phyloP scores from a whole-genome alignment of 1,140 invertebrate species.

The Neodiprion virginianus region DNA sequence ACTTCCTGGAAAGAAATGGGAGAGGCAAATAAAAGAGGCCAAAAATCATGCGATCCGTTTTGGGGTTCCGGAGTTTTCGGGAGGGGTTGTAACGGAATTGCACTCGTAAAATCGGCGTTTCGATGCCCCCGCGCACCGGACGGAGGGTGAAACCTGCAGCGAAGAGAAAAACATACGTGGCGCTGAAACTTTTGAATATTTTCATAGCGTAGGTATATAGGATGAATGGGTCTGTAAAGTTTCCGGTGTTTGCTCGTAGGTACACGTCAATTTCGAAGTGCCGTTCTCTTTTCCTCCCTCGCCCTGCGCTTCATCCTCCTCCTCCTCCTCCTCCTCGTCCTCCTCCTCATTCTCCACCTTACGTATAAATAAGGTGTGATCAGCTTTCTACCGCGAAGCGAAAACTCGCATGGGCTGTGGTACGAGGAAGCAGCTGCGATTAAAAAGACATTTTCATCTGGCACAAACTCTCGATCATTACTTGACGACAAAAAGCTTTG shows the following conservation, averaged over 20 bases:
- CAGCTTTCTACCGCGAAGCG: neutral
- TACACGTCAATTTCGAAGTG: constrained; percentile 21
- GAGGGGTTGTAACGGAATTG: neutral
- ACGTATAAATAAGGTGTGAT: neutral
- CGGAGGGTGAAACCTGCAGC: neutral
- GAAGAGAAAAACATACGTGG: constrained; percentile 24
- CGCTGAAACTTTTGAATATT: constrained; percentile 28
- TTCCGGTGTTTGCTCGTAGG: constrained; percentile 24
- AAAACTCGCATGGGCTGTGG: neutral
- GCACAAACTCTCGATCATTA: neutral
- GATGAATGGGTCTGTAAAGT: constrained; percentile 33
- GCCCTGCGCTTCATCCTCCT: neutral
- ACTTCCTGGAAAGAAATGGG: neutral
- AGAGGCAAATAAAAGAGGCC: neutral
- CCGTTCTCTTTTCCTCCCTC: neutral
- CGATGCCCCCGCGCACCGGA: neutral
- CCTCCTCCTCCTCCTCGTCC: neutral
- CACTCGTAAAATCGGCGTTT: constrained; percentile 3
- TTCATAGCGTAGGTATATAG: constrained; percentile 23
- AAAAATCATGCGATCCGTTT: neutral
- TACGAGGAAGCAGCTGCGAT: neutral
- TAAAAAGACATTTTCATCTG: neutral
- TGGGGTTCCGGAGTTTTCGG: neutral
- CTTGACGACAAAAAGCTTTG: no score
- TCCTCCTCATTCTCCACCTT: neutral